Conservation (phyloP, 2,888 invertebrate genomes). For the Drosophila meridionalis region DNA sequence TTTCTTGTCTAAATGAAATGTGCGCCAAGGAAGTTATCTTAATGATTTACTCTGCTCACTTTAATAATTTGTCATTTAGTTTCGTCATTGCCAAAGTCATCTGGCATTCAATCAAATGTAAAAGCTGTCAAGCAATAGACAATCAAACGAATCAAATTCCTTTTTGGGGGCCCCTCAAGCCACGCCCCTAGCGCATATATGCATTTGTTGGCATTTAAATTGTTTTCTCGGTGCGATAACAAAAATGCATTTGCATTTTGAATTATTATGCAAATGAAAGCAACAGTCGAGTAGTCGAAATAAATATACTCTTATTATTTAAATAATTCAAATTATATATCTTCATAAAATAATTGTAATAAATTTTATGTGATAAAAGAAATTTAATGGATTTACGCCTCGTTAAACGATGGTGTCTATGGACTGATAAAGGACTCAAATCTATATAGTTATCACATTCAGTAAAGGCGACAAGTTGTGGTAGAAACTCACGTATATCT, state of each 20-base stretch:
- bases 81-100: slow-evolving; percentile 60
- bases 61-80: slow-evolving; percentile 53
- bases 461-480: neutral
- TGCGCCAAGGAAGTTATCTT: slow-evolving; percentile 38
- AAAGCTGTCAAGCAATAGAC: slow-evolving; percentile 48
- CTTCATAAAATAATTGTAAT: neutral
- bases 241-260: slow-evolving; percentile 62
- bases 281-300: slow-evolving; percentile 5
- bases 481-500: neutral
- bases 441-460: neutral
- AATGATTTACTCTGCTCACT: slow-evolving; percentile 26
- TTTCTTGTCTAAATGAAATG: slow-evolving; percentile 43
- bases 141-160: slow-evolving; percentile 52
- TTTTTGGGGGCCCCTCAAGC: slow-evolving; percentile 47
- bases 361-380: neutral
- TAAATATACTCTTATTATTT: slow-evolving; percentile 30
- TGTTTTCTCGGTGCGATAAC: slow-evolving; percentile 60
- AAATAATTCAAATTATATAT: neutral
- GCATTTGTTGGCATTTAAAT: slow-evolving; percentile 51
- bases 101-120: slow-evolving; percentile 44
- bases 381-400: neutral
- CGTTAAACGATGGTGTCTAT: neutral
- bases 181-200: slow-evolving; percentile 46
- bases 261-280: slow-evolving; percentile 51
- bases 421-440: neutral